Percentiles rank a stretch among this genome's conserved stretches.
Conservation (phyloP, 2,797 vertebrate genomes). For the Pseudocheirus occidentalis region DNA sequence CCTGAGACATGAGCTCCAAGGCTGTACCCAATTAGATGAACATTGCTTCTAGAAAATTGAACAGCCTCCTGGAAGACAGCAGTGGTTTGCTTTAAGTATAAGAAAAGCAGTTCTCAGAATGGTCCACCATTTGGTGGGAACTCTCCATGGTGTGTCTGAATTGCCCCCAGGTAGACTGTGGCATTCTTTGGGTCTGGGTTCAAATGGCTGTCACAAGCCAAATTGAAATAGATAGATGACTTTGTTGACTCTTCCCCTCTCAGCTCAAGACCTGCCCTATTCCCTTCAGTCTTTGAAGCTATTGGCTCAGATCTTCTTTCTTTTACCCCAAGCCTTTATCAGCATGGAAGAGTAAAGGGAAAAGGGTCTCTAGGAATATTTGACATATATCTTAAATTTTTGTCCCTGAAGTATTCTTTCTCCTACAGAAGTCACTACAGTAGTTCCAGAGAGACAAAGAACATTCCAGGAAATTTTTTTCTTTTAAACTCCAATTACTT, state of each 20-base stretch:
- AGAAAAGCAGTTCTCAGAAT: conserved; percentile 19
- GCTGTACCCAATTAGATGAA: conserved; percentile 96
- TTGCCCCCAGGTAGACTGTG: background rate
- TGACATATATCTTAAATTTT: background rate
- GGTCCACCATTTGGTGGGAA: background rate
- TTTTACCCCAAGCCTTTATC: background rate
- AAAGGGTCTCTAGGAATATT: background rate
- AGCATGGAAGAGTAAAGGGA: background rate
- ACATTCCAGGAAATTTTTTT: background rate
- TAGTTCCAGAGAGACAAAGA: background rate
- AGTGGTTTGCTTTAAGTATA: conserved; percentile 24
- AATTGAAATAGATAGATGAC: background rate
- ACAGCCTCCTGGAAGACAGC: conserved; percentile 86
- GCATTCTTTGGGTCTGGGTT: background rate
- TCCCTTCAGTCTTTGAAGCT: background rate
- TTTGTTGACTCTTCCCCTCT: background rate
- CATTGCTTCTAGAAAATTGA: conserved; percentile 87
- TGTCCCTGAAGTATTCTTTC: background rate
- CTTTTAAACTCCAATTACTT: background rate
- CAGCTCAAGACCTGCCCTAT: background rate
- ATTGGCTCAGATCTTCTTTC: background rate
- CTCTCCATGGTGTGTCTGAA: background rate
- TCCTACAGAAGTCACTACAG: background rate
- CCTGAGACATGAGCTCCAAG: conserved; percentile 96
- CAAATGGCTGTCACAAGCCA: background rate